These are phyloP conservation scores for Gonioctena quinquepunctata DNA, from an alignment of 1,140 invertebrate species.

Conservation along the genomic window DNA sequence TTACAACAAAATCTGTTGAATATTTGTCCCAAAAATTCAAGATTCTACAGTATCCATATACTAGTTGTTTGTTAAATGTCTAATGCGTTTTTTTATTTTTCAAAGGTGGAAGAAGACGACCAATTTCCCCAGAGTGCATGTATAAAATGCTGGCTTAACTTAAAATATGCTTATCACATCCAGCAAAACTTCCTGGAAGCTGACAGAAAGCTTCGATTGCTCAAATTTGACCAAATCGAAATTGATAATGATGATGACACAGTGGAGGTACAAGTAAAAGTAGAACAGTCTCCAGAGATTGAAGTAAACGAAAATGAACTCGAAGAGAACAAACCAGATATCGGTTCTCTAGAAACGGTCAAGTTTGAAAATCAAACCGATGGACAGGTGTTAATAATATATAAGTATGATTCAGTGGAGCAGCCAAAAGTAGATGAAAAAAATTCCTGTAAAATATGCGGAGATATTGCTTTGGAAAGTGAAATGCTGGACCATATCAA, in stretches of 20 bases:
- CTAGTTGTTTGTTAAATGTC: no score
- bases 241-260: no score
- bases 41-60: no score
- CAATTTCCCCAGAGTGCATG: constrained; percentile 4
- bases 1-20: no score
- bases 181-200: constrained; percentile 18
- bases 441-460: constrained; percentile 14
- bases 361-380: not conserved
- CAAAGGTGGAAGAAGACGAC: not conserved
- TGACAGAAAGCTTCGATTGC: not conserved
- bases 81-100: not conserved
- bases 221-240: not conserved
- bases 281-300: not conserved
- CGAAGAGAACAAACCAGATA: not conserved
- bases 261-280: no score
- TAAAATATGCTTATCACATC: constrained; percentile 23
- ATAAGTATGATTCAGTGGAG: not conserved
- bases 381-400: not conserved
- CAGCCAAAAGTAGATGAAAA: not conserved
- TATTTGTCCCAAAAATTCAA: no score
- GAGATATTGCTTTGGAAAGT: not conserved
- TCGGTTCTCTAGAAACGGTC: not conserved
- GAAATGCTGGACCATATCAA: constrained; percentile 1
- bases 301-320: not conserved
- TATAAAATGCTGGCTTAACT: constrained; percentile 17